Evolutionary conservation across 2,797 vertebrate genomes (phyloP).

Genomic region (Helarctos malayanus): DNA sequence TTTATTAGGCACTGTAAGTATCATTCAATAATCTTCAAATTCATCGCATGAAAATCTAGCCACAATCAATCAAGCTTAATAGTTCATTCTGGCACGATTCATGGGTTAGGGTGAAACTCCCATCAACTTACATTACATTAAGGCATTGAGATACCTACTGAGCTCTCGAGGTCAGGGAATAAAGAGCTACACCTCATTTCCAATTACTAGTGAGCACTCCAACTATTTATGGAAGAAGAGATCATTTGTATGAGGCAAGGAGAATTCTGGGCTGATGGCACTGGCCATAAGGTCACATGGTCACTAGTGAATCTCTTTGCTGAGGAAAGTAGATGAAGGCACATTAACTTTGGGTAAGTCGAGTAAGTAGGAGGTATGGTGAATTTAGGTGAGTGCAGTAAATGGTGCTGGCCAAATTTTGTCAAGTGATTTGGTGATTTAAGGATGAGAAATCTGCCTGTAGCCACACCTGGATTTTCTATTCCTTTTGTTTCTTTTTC

Average conservation of each 20-base stretch:
- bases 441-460: not conserved
- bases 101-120: conserved; percentile 17
- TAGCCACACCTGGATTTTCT: not conserved
- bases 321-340: not conserved
- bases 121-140: not conserved
- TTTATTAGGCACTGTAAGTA: conserved; percentile 99
- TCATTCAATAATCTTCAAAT: conserved; percentile 97
- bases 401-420: not conserved
- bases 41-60: conserved; percentile 80
- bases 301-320: conserved; percentile 4
- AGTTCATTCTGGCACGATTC: conserved; percentile 11
- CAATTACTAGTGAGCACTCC: not conserved
- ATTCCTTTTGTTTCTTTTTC: conserved; percentile 3
- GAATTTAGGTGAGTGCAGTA: not conserved
- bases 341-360: not conserved
- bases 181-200: conserved; percentile 7
- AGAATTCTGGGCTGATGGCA: conserved; percentile 34
- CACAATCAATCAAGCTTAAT: not conserved
- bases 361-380: not conserved
- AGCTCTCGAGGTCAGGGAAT: not conserved
- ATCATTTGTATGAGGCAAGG: conserved; percentile 4
- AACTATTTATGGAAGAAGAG: conserved; percentile 37
- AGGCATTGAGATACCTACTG: conserved; percentile 12
- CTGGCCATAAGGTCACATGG: not conserved
- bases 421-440: not conserved